Base-by-base conservation (phyloP, 2,113 vertebrate species). In the Albula glossodonta region DNA sequence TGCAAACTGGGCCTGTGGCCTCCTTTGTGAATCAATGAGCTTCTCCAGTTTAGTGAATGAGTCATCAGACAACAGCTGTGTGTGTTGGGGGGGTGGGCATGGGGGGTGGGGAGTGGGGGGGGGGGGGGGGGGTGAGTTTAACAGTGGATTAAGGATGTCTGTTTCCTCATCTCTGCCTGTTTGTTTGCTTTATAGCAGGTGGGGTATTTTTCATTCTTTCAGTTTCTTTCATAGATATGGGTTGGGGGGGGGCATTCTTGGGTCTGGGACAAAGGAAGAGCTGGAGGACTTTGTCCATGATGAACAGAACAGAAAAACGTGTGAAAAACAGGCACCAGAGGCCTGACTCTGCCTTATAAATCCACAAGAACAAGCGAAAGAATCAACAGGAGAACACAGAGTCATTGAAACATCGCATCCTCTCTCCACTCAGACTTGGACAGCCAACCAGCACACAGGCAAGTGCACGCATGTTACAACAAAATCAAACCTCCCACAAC, bases 21-120 rank as follows among this genome's bases (percentile, higher is more conserved):
- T 85, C 11, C n/a, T 85, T 84, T 87, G 84, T 84, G 81, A 89
- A 87, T 80, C 86, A 82, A 87, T 81, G 52, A 86, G 77, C 48
- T 57, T 88, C 22, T 84, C 70, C n/a, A n/a, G 82, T 31, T 63
- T 48, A 49, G 77, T 83, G 78, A 66, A 53, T 84, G 80, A 51
- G 78, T 77, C 63, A 78, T 49, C 78, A 79, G 31, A 79, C 79
- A 19, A 0, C 22, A 74, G 77, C 78, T 13, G 53, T 51, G 52
- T 31, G 52, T 78, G 52, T 15, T 51, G 13, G 49, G 77, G 31
- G 9, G 53, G n/a, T n/a, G n/a, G 63, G 3, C n/a, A 48, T 2
- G 50, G 50, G 41, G 51, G 74, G 81, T 5, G 17, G 22, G 22
- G 0, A 50, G 17, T 51, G 31, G 31, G 53, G n/a, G 63, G 2